Evolutionary conservation across 2,113 vertebrate species (phyloP).

Genomic region (Ivindomyrus marchei): DNA sequence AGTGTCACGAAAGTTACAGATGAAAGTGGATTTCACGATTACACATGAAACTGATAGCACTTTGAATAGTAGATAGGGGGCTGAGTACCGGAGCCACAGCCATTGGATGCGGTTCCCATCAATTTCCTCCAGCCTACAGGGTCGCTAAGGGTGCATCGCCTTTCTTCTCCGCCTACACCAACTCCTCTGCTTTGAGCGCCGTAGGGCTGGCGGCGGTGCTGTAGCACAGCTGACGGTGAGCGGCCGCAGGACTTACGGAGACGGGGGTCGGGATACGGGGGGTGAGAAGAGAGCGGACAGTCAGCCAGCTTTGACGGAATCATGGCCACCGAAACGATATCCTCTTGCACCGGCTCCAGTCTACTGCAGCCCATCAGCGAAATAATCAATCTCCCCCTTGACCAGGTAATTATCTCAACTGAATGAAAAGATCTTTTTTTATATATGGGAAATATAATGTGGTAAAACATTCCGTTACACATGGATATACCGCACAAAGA

Average conservation of each 20-base stretch:
- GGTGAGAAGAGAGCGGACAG: conserved; percentile 34
- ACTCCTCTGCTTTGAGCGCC: background rate
- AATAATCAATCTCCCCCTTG: conserved; percentile 59
- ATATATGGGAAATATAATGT: background rate
- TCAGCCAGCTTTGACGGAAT: conserved; percentile 31
- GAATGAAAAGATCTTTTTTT: background rate
- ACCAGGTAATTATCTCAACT: conserved; percentile 49
- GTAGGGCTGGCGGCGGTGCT: conserved; percentile 17
- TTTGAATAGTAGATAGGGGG: background rate
- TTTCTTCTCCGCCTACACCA: background rate
- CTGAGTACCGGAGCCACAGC: background rate
- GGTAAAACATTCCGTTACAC: conserved; percentile 19
- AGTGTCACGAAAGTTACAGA: background rate
- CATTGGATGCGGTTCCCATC: conserved; percentile 12
- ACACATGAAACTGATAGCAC: background rate
- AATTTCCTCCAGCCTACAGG: background rate
- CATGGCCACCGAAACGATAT: conserved; percentile 54
- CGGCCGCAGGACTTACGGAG: conserved; percentile 14
- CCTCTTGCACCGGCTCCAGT: conserved; percentile 60
- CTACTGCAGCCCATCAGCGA: conserved; percentile 62
- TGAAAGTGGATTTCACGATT: background rate
- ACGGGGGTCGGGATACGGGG: conserved; percentile 25
- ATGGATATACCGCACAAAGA: conserved; percentile 15
- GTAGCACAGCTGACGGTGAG: conserved; percentile 28
- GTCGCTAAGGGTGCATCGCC: background rate